These are phyloP conservation scores for Podarcis lilfordi DNA, from an alignment of 2,797 vertebrate genomes.

Conservation along the genomic window DNA sequence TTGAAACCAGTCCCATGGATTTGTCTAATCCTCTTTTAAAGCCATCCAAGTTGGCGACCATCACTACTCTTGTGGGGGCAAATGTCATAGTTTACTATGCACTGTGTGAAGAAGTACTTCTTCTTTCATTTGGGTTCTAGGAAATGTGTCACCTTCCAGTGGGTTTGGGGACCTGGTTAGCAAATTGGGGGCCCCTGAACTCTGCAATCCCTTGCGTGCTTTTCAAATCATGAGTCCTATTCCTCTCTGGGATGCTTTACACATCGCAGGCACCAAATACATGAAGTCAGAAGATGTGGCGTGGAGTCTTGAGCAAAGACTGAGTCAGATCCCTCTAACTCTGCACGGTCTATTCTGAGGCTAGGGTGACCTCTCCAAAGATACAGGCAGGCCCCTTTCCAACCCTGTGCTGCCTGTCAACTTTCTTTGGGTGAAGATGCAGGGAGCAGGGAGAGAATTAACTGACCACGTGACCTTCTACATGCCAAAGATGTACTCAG, in stretches of 20 bases:
- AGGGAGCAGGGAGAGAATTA: background rate
- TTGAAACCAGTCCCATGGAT: no score
- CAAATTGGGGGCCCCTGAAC: background rate
- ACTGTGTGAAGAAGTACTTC: no score
- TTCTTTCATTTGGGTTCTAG: constrained; percentile 67
- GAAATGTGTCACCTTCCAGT: constrained; percentile 59
- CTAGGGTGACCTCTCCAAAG: background rate
- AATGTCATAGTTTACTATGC: no score
- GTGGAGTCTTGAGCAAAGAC: background rate
- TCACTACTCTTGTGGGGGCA: no score
- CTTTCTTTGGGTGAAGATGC: background rate
- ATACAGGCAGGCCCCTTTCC: background rate
- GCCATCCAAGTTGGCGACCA: no score
- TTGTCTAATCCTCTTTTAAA: no score
- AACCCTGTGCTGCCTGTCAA: background rate
- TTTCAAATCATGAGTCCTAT: no score
- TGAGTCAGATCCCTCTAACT: background rate
- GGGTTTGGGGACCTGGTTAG: constrained; percentile 65
- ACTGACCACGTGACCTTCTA: background rate
- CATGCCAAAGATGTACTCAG: background rate
- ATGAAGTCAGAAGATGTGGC: background rate
- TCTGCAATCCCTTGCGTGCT: background rate
- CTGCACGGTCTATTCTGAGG: background rate
- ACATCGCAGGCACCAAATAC: background rate
- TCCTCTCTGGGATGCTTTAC: background rate